Conservation (phyloP, 1,140 invertebrate genomes). For the Acyrthosiphon pisum region DNA sequence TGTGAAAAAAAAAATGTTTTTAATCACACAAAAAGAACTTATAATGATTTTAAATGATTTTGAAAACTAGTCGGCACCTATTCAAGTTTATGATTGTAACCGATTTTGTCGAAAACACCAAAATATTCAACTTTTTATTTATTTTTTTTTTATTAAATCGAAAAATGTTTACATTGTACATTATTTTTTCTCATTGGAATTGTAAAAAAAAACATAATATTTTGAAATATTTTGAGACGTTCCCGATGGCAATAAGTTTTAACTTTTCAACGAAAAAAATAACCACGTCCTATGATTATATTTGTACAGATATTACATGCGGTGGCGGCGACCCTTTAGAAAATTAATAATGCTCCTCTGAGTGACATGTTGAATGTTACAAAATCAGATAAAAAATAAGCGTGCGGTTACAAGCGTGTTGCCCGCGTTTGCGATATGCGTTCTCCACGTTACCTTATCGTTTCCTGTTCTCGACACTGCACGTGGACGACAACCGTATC, state of each 20-base stretch:
- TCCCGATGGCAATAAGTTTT: neutral
- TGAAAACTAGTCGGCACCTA: neutral
- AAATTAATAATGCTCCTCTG: constrained; percentile 49
- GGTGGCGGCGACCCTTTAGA: neutral
- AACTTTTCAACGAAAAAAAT: neutral
- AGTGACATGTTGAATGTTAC: constrained; percentile 31
- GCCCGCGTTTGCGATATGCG: neutral
- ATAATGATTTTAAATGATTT: neutral
- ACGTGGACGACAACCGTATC: constrained; percentile 47
- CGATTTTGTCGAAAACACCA: neutral
- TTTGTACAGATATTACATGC: neutral
- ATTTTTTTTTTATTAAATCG: too few species aligned
- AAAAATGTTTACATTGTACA: too few species aligned
- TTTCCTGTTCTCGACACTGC: constrained; percentile 48
- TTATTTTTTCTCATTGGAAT: too few species aligned
- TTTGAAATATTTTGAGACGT: neutral
- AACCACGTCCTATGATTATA: neutral
- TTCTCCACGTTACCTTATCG: constrained; percentile 48
- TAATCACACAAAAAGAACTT: neutral
- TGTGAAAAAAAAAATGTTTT: neutral
- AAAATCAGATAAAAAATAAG: constrained; percentile 47
- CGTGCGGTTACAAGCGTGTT: constrained; percentile 46
- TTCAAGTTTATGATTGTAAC: neutral
- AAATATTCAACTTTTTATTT: neutral
- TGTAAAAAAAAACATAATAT: neutral